These are phyloP conservation scores for Ethmia dodecea DNA, from an alignment of 2,888 invertebrate genomes.

Conservation along the genomic window DNA sequence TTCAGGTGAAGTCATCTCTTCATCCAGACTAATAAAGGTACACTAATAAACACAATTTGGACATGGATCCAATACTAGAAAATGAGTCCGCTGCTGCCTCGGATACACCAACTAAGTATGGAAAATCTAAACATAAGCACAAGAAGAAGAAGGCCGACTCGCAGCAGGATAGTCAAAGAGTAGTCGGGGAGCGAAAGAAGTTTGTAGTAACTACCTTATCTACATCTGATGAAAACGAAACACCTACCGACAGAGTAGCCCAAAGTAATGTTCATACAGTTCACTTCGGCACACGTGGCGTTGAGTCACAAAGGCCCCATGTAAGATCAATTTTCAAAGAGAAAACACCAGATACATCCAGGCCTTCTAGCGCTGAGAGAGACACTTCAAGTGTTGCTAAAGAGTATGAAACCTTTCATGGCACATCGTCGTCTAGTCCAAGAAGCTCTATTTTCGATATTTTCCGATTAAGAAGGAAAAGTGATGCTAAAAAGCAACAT, in stretches of 20 bases:
- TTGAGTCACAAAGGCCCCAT: conserved; percentile 65
- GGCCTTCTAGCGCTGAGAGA: conserved; percentile 63
- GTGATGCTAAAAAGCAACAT: conserved; percentile 64
- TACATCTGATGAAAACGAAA: conserved; percentile 46
- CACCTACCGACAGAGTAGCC: conserved; percentile 45
- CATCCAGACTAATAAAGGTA: conserved; percentile 47
- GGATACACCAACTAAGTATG: conserved; percentile 57
- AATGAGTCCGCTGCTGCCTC: conserved; percentile 59
- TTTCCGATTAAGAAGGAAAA: conserved; percentile 67
- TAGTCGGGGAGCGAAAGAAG: conserved; percentile 62
- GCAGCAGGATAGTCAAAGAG: conserved; percentile 55
- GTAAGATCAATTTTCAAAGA: conserved; percentile 68
- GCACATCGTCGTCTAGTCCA: conserved; percentile 69
- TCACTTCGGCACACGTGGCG: conserved; percentile 68
- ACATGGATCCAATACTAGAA: conserved; percentile 73
- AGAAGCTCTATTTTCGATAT: conserved; percentile 73
- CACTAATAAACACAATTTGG: conserved; percentile 28
- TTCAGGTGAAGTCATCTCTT: conserved; percentile 47
- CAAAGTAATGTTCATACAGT: conserved; percentile 67
- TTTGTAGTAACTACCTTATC: conserved; percentile 66
- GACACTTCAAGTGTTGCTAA: conserved; percentile 45
- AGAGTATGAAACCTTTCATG: conserved; percentile 72
- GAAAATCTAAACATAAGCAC: conserved; percentile 64
- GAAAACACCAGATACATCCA: conserved; percentile 45
- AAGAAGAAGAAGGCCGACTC: conserved; percentile 47